phyloP scores from a whole-genome alignment of 2,888 invertebrate species.

The Petrophora chlorosata region DNA sequence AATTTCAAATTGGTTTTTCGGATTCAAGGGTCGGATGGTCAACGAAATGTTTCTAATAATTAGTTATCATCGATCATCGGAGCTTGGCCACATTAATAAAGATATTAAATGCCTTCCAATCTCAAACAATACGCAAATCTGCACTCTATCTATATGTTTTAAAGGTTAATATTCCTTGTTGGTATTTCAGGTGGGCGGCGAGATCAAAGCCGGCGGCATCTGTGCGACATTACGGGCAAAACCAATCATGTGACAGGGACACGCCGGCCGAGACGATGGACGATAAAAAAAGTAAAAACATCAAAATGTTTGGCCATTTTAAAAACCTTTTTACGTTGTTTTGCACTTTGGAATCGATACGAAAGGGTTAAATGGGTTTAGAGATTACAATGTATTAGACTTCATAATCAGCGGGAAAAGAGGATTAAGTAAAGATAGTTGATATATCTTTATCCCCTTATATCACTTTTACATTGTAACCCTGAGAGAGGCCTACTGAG shows the following conservation, averaged over 20 bases:
- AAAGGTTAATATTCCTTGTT: slow-evolving; percentile 22
- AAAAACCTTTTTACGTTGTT: slow-evolving; percentile 17
- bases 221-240: slow-evolving; percentile 67
- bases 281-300: slow-evolving; percentile 47
- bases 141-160: slow-evolving; percentile 1
- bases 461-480: too few species aligned
- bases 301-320: slow-evolving; percentile 59
- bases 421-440: neutral
- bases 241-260: slow-evolving; percentile 74
- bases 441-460: neutral
- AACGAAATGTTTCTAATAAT: slow-evolving; percentile 79
- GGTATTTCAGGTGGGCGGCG: slow-evolving; percentile 50
- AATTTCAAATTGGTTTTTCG: slow-evolving; percentile 21
- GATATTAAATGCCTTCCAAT: slow-evolving; percentile 73
- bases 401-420: too few species aligned
- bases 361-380: slow-evolving; percentile 9
- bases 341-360: slow-evolving; percentile 23
- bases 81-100: slow-evolving; percentile 77
- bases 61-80: slow-evolving; percentile 80
- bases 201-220: slow-evolving; percentile 71
- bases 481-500: too few species aligned
- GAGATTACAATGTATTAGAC: slow-evolving; percentile 6
- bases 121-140: slow-evolving; percentile 4
- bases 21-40: slow-evolving; percentile 62
- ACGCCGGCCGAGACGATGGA: slow-evolving; percentile 32